Evolutionary conservation across 2,888 invertebrate species (phyloP).

Genomic region (Andrena minutula): DNA sequence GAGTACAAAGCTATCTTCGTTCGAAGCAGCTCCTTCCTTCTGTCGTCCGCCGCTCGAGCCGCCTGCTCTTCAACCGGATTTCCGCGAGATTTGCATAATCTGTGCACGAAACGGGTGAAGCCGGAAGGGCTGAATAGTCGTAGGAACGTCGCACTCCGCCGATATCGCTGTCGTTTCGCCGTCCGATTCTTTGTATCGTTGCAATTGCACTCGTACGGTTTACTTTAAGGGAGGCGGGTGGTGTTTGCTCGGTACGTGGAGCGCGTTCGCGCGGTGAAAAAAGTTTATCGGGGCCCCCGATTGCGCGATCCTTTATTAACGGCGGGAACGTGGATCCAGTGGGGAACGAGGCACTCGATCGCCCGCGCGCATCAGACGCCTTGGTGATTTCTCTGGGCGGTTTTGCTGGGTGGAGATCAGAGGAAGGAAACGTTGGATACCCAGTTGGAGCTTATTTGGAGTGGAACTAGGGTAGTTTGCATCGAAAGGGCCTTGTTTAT

Average conservation of each 20-base stretch:
- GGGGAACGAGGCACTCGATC: not conserved
- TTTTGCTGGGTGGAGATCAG: not conserved
- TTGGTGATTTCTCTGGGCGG: not conserved
- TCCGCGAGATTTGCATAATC: constrained; percentile 72
- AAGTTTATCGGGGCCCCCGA: constrained; percentile 13
- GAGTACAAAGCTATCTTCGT: constrained; percentile 54
- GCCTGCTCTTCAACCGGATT: constrained; percentile 54
- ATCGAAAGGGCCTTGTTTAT: constrained; percentile 44
- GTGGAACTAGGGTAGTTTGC: constrained; percentile 35
- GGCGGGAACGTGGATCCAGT: constrained; percentile 6
- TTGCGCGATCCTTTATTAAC: constrained; percentile 24
- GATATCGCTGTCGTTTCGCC: constrained; percentile 29
- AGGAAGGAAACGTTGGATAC: constrained; percentile 9
- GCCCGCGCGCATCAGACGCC: not conserved
- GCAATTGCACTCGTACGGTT: not conserved
- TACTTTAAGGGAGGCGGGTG: too few relatives aligned
- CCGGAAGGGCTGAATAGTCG: constrained; percentile 22
- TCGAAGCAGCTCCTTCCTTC: constrained; percentile 7
- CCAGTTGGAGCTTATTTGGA: not conserved
- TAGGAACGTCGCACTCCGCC: constrained; percentile 12
- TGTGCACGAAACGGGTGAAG: constrained; percentile 50
- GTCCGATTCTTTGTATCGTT: constrained; percentile 26
- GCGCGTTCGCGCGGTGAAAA: not conserved
- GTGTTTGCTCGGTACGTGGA: not conserved
- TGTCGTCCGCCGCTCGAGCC: constrained; percentile 15